A percentile compares a stretch with the other conserved stretches of the same genome.
Evolutionary conservation across 2,113 vertebrate genomes (phyloP).

Genomic region (Callionymus lyra): DNA sequence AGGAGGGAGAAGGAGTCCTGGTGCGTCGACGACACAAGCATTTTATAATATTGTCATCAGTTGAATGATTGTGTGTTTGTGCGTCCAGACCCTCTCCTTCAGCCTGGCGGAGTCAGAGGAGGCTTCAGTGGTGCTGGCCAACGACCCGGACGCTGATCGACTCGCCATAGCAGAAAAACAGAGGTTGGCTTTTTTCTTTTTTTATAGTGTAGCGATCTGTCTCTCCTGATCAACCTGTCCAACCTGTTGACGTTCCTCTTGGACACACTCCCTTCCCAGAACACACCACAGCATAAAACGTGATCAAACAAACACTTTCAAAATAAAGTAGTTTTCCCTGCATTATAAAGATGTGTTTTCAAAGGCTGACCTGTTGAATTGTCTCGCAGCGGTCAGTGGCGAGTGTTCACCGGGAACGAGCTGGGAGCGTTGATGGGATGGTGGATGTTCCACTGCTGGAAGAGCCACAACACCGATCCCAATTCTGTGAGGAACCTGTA

Average conservation of each 20-base stretch:
- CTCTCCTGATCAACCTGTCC: too few species aligned
- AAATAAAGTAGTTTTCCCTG: too few species aligned
- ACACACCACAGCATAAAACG: too few species aligned
- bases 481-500: constrained; percentile 76
- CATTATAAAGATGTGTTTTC: too few species aligned
- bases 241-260: too few species aligned
- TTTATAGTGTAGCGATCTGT: too few species aligned
- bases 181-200: too few species aligned
- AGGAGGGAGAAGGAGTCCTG: constrained; percentile 94
- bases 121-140: constrained; percentile 83
- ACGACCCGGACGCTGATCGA: constrained; percentile 94
- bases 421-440: constrained; percentile 88
- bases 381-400: constrained; percentile 79
- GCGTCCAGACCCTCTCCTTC: constrained; percentile 84
- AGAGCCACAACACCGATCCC: constrained; percentile 63
- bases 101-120: constrained; percentile 81
- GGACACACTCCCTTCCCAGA: too few species aligned
- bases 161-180: constrained; percentile 90
- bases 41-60: background rate
- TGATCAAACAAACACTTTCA: too few species aligned
- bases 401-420: constrained; percentile 91
- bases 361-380: too few species aligned
- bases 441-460: constrained; percentile 95
- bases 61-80: constrained; percentile 25
- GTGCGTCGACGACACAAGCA: constrained; percentile 49